Conservation (phyloP, 1,140 invertebrate species). For the Palaemon carinicauda region DNA sequence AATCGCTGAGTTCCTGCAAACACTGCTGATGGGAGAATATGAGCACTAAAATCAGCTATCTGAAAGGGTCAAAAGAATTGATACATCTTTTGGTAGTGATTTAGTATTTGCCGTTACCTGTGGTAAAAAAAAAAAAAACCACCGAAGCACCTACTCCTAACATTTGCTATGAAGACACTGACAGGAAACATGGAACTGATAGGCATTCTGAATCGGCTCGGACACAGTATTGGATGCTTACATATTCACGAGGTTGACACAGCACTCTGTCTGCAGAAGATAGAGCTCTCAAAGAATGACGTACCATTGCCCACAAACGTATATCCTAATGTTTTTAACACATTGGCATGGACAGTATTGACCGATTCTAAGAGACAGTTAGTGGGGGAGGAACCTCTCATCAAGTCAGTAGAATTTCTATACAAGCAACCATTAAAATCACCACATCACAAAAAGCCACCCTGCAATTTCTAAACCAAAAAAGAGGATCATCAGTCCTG, state of each 20-base stretch:
- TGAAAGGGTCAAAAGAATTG: neutral
- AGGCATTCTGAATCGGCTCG: neutral
- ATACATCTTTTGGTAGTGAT: neutral
- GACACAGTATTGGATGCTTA: no score
- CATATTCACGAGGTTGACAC: neutral
- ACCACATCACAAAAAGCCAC: no score
- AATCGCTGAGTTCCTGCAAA: no score
- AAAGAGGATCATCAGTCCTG: neutral
- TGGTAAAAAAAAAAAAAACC: neutral
- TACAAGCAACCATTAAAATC: neutral
- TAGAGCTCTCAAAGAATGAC: neutral
- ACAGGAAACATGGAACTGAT: neutral
- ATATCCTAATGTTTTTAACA: neutral
- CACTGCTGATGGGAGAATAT: no score
- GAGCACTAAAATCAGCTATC: neutral
- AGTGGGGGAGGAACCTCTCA: neutral
- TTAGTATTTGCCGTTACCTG: neutral
- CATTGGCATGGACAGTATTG: neutral
- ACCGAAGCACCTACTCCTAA: no score
- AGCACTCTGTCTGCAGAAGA: neutral
- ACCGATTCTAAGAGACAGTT: no score
- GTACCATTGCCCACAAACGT: neutral
- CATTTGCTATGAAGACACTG: neutral
- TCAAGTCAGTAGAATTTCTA: neutral
- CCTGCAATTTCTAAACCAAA: neutral